Evolutionary conservation across 2,888 invertebrate genomes (phyloP), one percentile per base, ranked within the genome.

Genomic region (Criorhina ranunculi): DNA sequence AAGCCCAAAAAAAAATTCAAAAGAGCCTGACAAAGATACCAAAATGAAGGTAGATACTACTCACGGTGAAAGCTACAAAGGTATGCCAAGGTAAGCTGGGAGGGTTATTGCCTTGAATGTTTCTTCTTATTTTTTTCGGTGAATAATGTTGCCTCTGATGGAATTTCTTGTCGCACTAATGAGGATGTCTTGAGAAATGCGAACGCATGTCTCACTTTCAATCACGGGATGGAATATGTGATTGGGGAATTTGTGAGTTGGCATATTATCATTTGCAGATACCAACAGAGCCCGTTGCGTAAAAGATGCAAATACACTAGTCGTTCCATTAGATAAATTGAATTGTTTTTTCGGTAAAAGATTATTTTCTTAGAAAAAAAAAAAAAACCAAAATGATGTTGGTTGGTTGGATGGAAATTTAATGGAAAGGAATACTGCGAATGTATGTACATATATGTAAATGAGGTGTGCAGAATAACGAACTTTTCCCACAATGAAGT

Each of bases 191-290:
- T 46, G 62, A 37, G 55, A 46, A 60, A 62, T 70, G 62, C 62
- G 53, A 55, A 78, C 64, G 57, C 72, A 64, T 62, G 77, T 53
- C 70, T 62, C 69, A 35, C 46, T 55, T 78, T 55, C 78, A 79
- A 79, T 79, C 72, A 64, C 33, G 1, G 42, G 29, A 79, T 79
- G 44, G 49, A 67, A 51, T 46, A 51, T 62, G 33, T 64, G 78
- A 69, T 79, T 55, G n/a, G 60, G 67, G 17, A 37, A 33, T 49
- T 55, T 46, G 53, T 46, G 37, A 42, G 44, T 46, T 35, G 55
- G 37, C 64, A 62, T 44, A 12, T 46, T 37, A 37, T 46, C 53
- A 75, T 64, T 57, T 70, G 9, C 31, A 19, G 37, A 33, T 46
- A 67, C 67, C 24, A 29, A 37, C 12, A 8, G 24, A 24, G 24